Evolutionary conservation across 30 jellyfish, hydroid and myxozoan species (phyloP).

Genomic region (Chironex yamaguchii): DNA sequence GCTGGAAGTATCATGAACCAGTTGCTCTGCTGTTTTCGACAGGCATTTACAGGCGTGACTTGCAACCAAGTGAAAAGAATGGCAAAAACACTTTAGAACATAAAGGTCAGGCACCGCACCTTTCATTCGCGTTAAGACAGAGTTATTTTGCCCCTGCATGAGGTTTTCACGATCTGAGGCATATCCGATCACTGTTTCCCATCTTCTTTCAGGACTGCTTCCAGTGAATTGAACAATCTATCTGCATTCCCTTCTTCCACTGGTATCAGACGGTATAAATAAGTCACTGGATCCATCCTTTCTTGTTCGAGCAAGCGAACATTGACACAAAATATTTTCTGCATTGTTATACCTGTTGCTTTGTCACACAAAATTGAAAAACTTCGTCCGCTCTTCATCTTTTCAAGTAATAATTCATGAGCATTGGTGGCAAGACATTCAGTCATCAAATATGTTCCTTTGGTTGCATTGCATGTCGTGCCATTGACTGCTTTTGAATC

Average conservation of each 20-base stretch:
- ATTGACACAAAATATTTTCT: constrained; percentile 12
- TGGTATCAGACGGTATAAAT: constrained; percentile 21
- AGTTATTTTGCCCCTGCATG: constrained; percentile 45
- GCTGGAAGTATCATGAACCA: constrained; percentile 23
- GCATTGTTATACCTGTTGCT: constrained; percentile 39
- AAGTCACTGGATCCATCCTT: not conserved
- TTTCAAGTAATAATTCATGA: not conserved
- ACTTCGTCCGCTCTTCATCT: constrained; percentile 32
- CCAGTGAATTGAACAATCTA: constrained; percentile 6
- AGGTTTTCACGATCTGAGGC: constrained; percentile 56
- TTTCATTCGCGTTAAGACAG: constrained; percentile 44
- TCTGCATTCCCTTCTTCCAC: constrained; percentile 32
- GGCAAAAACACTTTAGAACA: constrained; percentile 42
- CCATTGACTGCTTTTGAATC: constrained; percentile 19
- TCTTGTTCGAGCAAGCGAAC: constrained; percentile 1
- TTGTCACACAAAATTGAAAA: constrained; percentile 53
- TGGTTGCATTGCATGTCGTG: constrained; percentile 27
- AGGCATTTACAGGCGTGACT: constrained; percentile 30
- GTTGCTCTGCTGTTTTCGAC: constrained; percentile 40
- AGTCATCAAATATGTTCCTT: constrained; percentile 25
- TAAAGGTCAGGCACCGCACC: constrained; percentile 38
- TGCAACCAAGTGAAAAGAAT: constrained; percentile 41
- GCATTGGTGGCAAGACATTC: constrained; percentile 46
- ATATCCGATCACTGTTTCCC: constrained; percentile 38
- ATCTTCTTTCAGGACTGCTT: constrained; percentile 3